Base-by-base conservation (phyloP, 2,797 vertebrate species). In the Sparidentex hasta region DNA sequence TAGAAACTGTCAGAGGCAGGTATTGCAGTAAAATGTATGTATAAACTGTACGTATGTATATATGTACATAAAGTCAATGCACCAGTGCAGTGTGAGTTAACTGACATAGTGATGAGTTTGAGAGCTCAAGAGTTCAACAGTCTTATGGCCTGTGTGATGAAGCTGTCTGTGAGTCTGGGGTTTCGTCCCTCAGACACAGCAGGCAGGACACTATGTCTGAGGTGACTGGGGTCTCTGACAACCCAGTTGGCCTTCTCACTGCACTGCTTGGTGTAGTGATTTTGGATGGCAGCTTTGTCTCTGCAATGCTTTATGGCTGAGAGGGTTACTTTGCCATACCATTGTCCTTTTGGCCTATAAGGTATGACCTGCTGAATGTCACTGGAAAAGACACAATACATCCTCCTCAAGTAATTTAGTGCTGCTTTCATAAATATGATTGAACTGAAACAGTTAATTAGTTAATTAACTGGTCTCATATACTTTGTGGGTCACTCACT, bases 401-500 rank as follows among this genome's bases (percentile, higher is more conserved):
- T 33, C 23, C 50, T 23, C 3, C 17, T 18, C 17, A 47, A 5
- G 4, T 14, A 4, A 17, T 20, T 29, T 43, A 48, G 18, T 21
- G 4, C 13, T 70, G 27, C 41, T n/a, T 4, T 3, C 27, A 4
- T 27, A 27, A 27, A 17, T 47, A 20, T 12, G 54, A 61, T 71
- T 52, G n/a, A 52, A 65, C 47, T 66, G 33, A 33, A 33, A 33
- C 29, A n/a, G n/a, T n/a, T n/a, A n/a, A n/a, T n/a, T n/a, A n/a
- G n/a, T n/a, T n/a, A n/a, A n/a, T n/a, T 6, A 33, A 33, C 11
- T 43, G 33, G n/a, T 68, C 61, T 75, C 21, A 61, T 59, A 50
- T 33, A 44, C 25, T 58, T 58, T n/a, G 29, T 55, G 25, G 41
- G 11, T 61, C 11, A 41, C 38, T 61, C 18, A 0, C 46, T 23